Percentiles rank a stretch among this genome's conserved stretches.
phyloP scores from a whole-genome alignment of 2,113 vertebrate genomes.

The Narcine bancroftii region DNA sequence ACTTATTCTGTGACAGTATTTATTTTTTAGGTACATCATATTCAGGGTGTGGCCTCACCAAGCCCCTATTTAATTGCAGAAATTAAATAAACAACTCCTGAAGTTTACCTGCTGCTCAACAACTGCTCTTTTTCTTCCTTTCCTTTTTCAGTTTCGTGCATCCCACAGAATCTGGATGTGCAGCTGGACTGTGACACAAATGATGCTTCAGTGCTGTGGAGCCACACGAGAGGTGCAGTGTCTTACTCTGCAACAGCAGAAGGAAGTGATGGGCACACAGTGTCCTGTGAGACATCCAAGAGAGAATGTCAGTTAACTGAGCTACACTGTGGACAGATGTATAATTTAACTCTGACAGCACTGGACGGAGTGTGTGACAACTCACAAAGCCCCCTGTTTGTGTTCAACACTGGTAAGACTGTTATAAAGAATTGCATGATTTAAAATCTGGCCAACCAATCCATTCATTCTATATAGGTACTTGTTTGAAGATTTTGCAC shows the following conservation, averaged over 20 bases:
- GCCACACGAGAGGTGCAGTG: constrained; percentile 46
- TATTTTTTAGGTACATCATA: too few relatives aligned
- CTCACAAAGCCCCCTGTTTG: constrained; percentile 41
- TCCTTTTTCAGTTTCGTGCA: constrained; percentile 55
- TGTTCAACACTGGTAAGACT: constrained; percentile 51
- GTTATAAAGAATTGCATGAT: not conserved
- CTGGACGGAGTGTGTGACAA: constrained; percentile 47
- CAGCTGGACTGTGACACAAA: constrained; percentile 41
- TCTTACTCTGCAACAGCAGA: constrained; percentile 45
- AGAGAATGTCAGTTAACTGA: constrained; percentile 52
- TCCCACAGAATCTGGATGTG: constrained; percentile 47
- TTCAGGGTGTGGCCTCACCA: too few relatives aligned
- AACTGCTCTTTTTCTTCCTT: not conserved
- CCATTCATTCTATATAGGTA: too few relatives aligned
- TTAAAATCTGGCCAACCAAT: not conserved
- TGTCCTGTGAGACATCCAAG: constrained; percentile 47
- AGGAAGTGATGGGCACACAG: constrained; percentile 47
- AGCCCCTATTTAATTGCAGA: too few relatives aligned
- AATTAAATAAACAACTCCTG: too few relatives aligned
- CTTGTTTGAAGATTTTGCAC: too few relatives aligned
- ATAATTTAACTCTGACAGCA: constrained; percentile 47
- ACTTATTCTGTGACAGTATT: too few relatives aligned
- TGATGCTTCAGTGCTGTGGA: constrained; percentile 51
- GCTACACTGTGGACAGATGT: constrained; percentile 57
- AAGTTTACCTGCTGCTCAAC: not conserved